Percentiles rank a stretch among this genome's conserved stretches.
Evolutionary conservation across 2,888 invertebrate species (phyloP).

Genomic region (Furcula furcula): DNA sequence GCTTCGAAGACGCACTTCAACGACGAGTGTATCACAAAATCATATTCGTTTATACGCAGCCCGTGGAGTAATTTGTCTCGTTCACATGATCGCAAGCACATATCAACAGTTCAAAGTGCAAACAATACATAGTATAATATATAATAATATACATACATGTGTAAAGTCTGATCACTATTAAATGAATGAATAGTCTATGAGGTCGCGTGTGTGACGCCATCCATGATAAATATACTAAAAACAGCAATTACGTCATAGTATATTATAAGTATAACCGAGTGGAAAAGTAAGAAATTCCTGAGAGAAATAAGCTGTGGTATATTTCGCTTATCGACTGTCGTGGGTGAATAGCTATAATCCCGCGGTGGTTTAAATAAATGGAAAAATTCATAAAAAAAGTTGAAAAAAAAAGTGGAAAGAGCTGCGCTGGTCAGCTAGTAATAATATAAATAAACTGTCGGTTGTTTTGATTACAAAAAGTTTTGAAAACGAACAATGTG

Average conservation of each 20-base stretch:
- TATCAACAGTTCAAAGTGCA: conserved; percentile 26
- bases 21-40: conserved; percentile 13
- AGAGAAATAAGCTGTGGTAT: conserved; percentile 25
- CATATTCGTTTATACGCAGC: conserved; percentile 17
- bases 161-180: conserved; percentile 22
- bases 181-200: conserved; percentile 38
- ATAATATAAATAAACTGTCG: no score
- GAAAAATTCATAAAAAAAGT: no score
- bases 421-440: no score
- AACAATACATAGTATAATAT: conserved; percentile 16
- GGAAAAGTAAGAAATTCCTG: conserved; percentile 21
- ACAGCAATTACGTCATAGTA: conserved; percentile 39
- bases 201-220: conserved; percentile 32
- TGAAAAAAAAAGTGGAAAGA: no score
- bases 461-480: no score
- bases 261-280: conserved; percentile 5
- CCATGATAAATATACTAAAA: conserved; percentile 43
- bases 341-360: no score
- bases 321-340: conserved; percentile 24
- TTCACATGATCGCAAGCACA: conserved; percentile 15
- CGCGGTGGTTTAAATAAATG: no score
- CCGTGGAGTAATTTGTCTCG: conserved; percentile 20
- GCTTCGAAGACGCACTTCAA: conserved; percentile 22
- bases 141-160: conserved; percentile 19
- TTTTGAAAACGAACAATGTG: no score